phyloP scores from a whole-genome alignment of 1,140 invertebrate genomes.

The Hesperophylax magnus region DNA sequence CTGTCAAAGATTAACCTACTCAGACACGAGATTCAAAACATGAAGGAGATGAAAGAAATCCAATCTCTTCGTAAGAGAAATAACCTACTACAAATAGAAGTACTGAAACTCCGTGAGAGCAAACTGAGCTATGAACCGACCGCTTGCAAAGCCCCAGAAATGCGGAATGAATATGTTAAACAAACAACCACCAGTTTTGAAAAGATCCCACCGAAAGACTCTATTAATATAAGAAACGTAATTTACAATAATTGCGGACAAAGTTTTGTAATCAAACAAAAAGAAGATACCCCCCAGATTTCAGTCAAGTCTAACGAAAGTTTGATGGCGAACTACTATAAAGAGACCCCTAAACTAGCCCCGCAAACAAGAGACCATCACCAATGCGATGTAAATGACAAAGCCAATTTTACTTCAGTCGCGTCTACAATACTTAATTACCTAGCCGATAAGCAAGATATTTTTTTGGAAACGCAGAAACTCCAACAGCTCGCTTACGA shows the following conservation, averaged over 20 bases:
- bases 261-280: constrained; percentile 33
- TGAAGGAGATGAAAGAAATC: not conserved
- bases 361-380: not conserved
- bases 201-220: not conserved
- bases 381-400: not conserved
- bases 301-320: not conserved
- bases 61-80: not conserved
- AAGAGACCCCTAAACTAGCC: not conserved
- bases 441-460: constrained; percentile 15
- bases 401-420: constrained; percentile 10
- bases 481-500: constrained; percentile 7
- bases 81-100: not conserved
- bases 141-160: not conserved
- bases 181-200: not conserved
- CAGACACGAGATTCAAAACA: constrained; percentile 6
- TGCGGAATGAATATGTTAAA: not conserved
- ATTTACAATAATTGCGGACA: constrained; percentile 38
- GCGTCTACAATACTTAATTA: constrained; percentile 12
- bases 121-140: not conserved
- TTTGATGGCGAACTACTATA: not conserved
- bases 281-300: not conserved
- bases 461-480: not conserved
- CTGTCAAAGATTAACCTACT: not conserved
- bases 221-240: constrained; percentile 33
- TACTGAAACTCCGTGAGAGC: not conserved